Percentiles rank a stretch among this genome's conserved stretches.
Evolutionary conservation across 2,888 invertebrate species (phyloP).

Genomic region (Poecilobothrus nobilitatus): DNA sequence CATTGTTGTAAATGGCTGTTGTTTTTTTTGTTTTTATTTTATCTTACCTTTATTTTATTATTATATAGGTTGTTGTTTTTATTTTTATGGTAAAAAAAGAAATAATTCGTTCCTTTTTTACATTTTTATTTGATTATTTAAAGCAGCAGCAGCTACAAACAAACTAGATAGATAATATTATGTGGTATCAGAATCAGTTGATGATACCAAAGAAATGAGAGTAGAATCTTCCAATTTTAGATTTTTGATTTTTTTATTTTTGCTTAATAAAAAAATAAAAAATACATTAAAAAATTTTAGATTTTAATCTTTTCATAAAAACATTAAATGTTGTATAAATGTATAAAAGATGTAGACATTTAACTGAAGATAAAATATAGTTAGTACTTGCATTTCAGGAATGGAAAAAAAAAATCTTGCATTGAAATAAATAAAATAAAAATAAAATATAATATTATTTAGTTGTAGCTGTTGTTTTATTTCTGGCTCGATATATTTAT

Average conservation of each 20-base stretch:
- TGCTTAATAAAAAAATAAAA: not conserved
- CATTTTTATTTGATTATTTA: not conserved
- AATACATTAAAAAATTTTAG: not conserved
- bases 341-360: too few relatives aligned
- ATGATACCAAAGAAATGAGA: not conserved
- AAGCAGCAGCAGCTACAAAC: not conserved
- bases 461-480: too few relatives aligned
- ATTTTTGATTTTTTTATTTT: not conserved
- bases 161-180: not conserved
- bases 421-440: too few relatives aligned
- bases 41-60: not conserved
- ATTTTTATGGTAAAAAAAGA: not conserved
- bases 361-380: too few relatives aligned
- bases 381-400: too few relatives aligned
- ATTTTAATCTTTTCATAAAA: not conserved
- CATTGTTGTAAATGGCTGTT: not conserved
- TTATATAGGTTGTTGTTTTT: not conserved
- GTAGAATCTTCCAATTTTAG: not conserved
- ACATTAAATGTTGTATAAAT: too few relatives aligned
- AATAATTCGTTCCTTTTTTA: not conserved
- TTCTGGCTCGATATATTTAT: too few relatives aligned
- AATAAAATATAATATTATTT: too few relatives aligned
- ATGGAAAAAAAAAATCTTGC: too few relatives aligned
- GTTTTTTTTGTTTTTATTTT: not conserved
- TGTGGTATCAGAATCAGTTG: not conserved